Base-by-base conservation (phyloP, 2,888 invertebrate genomes). In the Orchesellides sinensis region DNA sequence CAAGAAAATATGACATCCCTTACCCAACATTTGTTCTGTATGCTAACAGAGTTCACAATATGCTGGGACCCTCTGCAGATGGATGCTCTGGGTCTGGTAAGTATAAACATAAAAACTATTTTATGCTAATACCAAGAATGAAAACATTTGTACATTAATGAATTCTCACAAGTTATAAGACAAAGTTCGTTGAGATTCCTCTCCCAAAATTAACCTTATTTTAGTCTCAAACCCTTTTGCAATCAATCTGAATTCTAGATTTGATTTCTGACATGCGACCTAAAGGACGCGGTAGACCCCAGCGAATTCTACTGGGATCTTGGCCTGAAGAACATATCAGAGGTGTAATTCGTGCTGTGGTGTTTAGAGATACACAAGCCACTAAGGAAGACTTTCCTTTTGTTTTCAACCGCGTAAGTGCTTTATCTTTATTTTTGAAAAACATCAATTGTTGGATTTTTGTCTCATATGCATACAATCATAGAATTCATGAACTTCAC, bases 261-360 rank as follows among this genome's bases (percentile, higher is more conserved):
- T 85, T 87, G 72, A 83, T 92, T 92, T 88, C 92, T 94, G 96
- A 97, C 92, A 92, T 97, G 90, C 92, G 97, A 89, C 97, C 97
- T 52, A 97, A 97, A 91, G 97, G 97, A 66, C 93, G 97, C 89
- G 97, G 97, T 35, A 92, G 97, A 87, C 97, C 97, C 25, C 97
- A 97, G 90, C 93, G 97, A 90, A 97, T 97, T 90, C 92, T 97
- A 88, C 92, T 97, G 87, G 97, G 97, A 84, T 95, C 96, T 84
- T 97, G 97, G 97, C 96, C 97, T 10, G 96, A 97, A 91, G 96
- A 96, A 90, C 96, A 96, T 91, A 96, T 97, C 90, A 94, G 96
- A 89, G 96, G 96, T 85, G 97, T 97, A 74, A 96, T 97, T 89
- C 93, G 96, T 89, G 96, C 96, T 80, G 96, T 97, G 72, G 97